A percentile compares a stretch with the other conserved stretches of the same genome.
phyloP scores from a whole-genome alignment of 2,797 vertebrate species.

The Anguilla marmorata region DNA sequence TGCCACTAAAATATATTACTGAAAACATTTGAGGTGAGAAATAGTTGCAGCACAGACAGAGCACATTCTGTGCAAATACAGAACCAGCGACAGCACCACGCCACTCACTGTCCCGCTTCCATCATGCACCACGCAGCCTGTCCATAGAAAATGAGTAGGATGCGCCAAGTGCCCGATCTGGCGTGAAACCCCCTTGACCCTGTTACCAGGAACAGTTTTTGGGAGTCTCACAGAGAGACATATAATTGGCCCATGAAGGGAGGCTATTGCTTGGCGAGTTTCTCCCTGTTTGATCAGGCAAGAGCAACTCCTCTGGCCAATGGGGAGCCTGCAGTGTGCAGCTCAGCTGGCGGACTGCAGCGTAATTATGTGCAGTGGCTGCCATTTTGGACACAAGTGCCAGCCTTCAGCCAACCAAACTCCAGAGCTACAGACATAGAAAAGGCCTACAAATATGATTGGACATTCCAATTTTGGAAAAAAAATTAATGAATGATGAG shows the following conservation, averaged over 20 bases:
- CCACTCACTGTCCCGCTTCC: too few species aligned
- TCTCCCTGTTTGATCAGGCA: neutral
- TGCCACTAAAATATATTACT: too few species aligned
- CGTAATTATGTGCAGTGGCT: too few species aligned
- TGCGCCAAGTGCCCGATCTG: too few species aligned
- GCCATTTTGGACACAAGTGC: neutral
- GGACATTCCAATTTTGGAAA: neutral
- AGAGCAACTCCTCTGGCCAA: neutral
- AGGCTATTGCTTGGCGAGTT: neutral
- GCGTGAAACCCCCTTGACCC: too few species aligned
- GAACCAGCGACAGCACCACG: too few species aligned
- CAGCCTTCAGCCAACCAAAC: neutral
- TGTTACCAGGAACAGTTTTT: neutral
- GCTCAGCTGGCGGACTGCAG: neutral
- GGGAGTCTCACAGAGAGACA: neutral
- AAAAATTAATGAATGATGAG: too few species aligned
- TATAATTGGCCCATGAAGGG: neutral
- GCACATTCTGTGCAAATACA: too few species aligned
- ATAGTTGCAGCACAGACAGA: too few species aligned
- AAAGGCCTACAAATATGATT: neutral
- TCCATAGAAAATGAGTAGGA: too few species aligned
- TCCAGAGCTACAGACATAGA: neutral
- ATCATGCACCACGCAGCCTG: too few species aligned
- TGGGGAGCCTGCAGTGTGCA: neutral
- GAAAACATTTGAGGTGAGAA: too few species aligned